Conservation (phyloP, 2,113 vertebrate species). For the Dasyprocta punctata region DNA sequence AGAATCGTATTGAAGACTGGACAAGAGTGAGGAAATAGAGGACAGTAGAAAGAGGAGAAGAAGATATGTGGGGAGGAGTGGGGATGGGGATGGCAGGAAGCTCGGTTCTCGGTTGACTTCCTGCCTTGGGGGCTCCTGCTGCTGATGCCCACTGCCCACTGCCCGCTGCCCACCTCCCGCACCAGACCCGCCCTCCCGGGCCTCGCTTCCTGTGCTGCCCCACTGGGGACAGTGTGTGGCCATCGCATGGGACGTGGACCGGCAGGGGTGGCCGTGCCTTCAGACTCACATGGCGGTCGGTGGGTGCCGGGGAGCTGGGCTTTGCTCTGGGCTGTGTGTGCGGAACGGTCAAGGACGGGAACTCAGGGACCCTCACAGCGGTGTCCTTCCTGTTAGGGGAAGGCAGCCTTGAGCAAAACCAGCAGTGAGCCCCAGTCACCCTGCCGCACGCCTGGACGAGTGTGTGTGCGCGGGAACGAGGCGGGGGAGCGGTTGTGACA, state of each 20-base stretch:
- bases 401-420: neutral
- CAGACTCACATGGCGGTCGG: neutral
- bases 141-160: neutral
- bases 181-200: fast-evolving
- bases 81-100: neutral
- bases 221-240: neutral
- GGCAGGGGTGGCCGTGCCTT: neutral
- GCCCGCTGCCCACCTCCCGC: fast-evolving
- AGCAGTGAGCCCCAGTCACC: neutral
- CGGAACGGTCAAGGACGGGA: neutral
- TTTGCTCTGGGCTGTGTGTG: no score
- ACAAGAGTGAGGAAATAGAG: neutral
- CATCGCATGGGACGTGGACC: neutral
- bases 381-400: neutral
- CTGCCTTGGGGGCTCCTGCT: neutral
- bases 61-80: no score
- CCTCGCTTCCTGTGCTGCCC: neutral
- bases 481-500: neutral
- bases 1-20: no score
- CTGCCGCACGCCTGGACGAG: fast-evolving
- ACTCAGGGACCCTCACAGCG: neutral
- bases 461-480: neutral
- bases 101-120: no score
- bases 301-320: neutral
- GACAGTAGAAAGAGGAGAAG: neutral